A percentile compares a stretch with the other conserved stretches of the same genome.
Evolutionary conservation across 1,140 invertebrate species (phyloP).

Genomic region (Drosophila kurseongensis): DNA sequence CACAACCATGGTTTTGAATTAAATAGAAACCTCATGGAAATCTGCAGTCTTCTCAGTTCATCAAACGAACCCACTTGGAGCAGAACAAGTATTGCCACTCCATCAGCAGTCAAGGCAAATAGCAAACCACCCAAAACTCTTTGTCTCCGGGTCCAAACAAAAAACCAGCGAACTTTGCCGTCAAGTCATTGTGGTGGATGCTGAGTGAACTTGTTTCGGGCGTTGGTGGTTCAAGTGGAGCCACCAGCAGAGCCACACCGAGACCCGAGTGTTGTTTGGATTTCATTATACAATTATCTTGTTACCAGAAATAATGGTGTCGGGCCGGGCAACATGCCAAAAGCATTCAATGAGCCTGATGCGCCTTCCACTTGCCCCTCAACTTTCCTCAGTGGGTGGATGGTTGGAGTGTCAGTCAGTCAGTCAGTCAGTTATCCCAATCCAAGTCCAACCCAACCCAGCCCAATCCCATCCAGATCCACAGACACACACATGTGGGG

Average conservation of each 20-base stretch:
- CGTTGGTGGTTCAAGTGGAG: slow-evolving; percentile 33
- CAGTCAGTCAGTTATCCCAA: slow-evolving; percentile 11
- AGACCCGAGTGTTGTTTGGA: slow-evolving; percentile 78
- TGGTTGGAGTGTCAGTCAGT: slow-evolving; percentile 24
- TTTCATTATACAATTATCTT: slow-evolving; percentile 84
- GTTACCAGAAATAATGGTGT: slow-evolving; percentile 83
- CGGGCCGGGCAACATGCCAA: slow-evolving; percentile 79
- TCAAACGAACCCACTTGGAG: slow-evolving; percentile 10
- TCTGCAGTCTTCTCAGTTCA: neutral
- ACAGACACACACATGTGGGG: slow-evolving; percentile 26
- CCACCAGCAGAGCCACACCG: slow-evolving; percentile 47
- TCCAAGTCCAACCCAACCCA: neutral
- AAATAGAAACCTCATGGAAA: neutral
- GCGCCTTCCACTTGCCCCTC: slow-evolving; percentile 28
- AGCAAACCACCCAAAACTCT: slow-evolving; percentile 54
- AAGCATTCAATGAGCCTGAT: slow-evolving; percentile 77
- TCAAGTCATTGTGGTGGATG: slow-evolving; percentile 70
- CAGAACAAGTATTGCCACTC: slow-evolving; percentile 63
- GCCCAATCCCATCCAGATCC: slow-evolving; percentile 12
- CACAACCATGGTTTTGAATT: too few relatives aligned
- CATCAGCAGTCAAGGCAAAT: slow-evolving; percentile 55
- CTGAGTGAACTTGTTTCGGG: slow-evolving; percentile 9
- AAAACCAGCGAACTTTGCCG: slow-evolving; percentile 74
- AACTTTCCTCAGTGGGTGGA: neutral
- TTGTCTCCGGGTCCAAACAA: slow-evolving; percentile 54